Evolutionary conservation across 2,888 invertebrate species (phyloP), one percentile per base, ranked within the genome.

Genomic region (Phorcus lineatus): DNA sequence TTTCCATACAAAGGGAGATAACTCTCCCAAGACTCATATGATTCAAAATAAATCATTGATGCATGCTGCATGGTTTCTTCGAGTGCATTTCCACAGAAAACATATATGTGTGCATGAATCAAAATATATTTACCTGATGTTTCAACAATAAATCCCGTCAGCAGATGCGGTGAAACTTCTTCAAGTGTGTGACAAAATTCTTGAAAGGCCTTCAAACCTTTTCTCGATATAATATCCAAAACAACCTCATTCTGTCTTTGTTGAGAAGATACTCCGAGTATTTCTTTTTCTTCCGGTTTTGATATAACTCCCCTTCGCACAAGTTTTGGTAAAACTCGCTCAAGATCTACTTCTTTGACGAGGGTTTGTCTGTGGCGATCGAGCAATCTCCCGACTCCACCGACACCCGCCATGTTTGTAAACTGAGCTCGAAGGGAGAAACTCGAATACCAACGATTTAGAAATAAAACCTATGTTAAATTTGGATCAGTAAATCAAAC

Each of bases 161-260:
- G 80, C 31, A 91, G 82, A 78, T 89, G 88, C 6, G 91, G 91
- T 7, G 88, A 82, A 74, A 85, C 85, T 78, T 89, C 88, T 82
- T 92, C 92, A 67, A 92, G 87, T 85, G 88, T 88, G 78, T 84
- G 86, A 86, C 92, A 92, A 85, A 92, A 90, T 77, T 91, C 91
- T 22, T 89, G 88, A 85, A 92, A 91, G 70, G 89, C 90, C 47
- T 85, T 83, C 52, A 87, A 84, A 76, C 91, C 91, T 84, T 91
- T 92, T 74, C 85, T 86, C 9, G 89, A 88, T 31, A 92, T 82
- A 80, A 91, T 87, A 75, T 91, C 91, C 31, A 92, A 85, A 84
- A 92, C 87, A 52, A 86, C 80, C 36, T 91, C 91, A n/a, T 89
- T 86, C 28, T 89, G 86, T 57, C 83, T 85, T 52, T 85, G 85